These are phyloP conservation scores for Aphis craccivora DNA, from an alignment of 1,140 invertebrate genomes.

Conservation along the genomic window DNA sequence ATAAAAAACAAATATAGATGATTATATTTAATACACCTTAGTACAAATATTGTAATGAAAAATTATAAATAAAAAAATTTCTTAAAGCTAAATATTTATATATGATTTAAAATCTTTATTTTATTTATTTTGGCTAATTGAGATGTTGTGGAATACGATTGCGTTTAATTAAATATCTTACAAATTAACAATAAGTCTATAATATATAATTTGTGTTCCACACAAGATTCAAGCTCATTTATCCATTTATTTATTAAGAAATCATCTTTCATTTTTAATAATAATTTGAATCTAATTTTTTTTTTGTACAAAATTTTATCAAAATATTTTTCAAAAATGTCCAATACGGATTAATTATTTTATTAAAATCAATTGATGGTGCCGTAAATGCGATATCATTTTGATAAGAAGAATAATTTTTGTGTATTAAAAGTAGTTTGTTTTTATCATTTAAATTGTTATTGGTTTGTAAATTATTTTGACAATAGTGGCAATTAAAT, in stretches of 20 bases:
- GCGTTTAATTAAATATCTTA: conserved; percentile 16
- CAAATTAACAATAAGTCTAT: not conserved
- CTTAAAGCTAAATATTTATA: too few relatives aligned
- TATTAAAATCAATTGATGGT: not conserved
- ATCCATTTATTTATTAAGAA: not conserved
- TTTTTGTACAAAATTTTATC: not conserved
- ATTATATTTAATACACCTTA: too few relatives aligned
- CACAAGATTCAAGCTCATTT: not conserved
- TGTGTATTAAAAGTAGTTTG: not conserved
- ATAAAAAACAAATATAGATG: too few relatives aligned
- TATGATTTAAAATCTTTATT: too few relatives aligned
- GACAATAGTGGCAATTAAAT: not conserved
- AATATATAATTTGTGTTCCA: not conserved
- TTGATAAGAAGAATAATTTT: not conserved
- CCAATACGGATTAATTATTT: not conserved
- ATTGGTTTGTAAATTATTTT: not conserved
- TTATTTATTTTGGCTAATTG: not conserved
- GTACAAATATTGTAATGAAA: too few relatives aligned
- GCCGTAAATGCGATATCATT: not conserved
- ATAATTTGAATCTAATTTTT: not conserved
- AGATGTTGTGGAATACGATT: not conserved
- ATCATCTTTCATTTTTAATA: not conserved
- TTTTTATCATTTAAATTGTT: not conserved
- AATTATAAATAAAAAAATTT: too few relatives aligned
- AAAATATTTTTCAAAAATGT: too few relatives aligned